Base-by-base conservation (phyloP, 2,888 invertebrate genomes). In the Itoplectis maculator region DNA sequence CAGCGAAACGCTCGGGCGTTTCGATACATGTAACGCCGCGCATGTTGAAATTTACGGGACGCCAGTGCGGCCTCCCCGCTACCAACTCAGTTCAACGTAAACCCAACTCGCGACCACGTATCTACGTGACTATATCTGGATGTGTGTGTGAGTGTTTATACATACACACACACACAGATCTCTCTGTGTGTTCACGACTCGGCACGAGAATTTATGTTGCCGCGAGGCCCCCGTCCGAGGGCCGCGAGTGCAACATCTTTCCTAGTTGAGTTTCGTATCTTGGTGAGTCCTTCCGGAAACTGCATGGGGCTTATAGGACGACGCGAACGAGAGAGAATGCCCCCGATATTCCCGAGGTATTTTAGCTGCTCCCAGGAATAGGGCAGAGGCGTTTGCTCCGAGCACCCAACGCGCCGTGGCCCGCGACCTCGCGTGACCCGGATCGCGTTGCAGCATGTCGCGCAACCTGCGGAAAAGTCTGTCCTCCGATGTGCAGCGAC, bases 341-440 rank as follows among this genome's bases (percentile, higher is more conserved):
- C 11, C 61, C 45, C 61, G 54, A 65, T 72, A 72, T 78, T 78
- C 45, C 23, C 45, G 54, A 42, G 45, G 23, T 20, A 47, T 63
- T 63, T 77, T 35, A 40, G 51, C 29, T 23, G 35, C 40, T 69
- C 40, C 37, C 18, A 45, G 51, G 49, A 63, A 63, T 37, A 23
- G 40, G 56, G 15, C 23, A 61, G 15, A 66, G 63, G 47, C 40
- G 63, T 15, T 42, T 29, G 29, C 51, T 29, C 11, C 18, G n/a
- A n/a, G n/a, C n/a, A n/a, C 68, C 29, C 37, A 11, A 59, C 47
- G 54, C 63, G 11, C 13, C 63, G 35, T 37, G 47, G 37, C 75
- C 20, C 35, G 47, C 70, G 65, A 65, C 69, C 56, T 86, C 82
- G 83, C 76, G 73, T 87, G 87, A 87, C 87, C 87, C 79, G 84